These are phyloP conservation scores for Euleptes europaea DNA, from an alignment of 2,113 vertebrate genomes.

Conservation along the genomic window DNA sequence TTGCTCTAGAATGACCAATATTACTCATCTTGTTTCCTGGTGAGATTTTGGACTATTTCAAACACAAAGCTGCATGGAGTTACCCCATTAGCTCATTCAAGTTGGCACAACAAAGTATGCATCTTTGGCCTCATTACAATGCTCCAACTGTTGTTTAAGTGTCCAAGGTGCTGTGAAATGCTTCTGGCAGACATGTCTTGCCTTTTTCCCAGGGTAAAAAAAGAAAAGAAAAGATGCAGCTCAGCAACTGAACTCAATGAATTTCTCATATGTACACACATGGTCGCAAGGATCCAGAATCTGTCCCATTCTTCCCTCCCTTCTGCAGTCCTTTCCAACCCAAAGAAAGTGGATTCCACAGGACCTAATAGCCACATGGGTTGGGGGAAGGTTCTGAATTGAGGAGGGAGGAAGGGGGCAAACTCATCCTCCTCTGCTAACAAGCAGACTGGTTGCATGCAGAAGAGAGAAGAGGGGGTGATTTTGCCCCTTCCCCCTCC, in stretches of 20 bases:
- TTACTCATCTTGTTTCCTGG: background rate
- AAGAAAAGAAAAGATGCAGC: background rate
- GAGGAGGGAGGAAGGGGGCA: too few relatives aligned
- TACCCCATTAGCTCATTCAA: background rate
- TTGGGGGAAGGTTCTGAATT: too few relatives aligned
- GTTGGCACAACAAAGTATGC: background rate
- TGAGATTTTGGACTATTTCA: background rate
- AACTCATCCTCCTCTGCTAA: too few relatives aligned
- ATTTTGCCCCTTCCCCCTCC: too few relatives aligned
- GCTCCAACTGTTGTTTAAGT: background rate
- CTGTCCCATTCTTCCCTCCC: too few relatives aligned
- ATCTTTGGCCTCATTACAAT: fast-evolving
- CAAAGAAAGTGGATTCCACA: too few relatives aligned
- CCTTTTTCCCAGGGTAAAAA: too few relatives aligned
- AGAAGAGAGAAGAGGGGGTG: too few relatives aligned
- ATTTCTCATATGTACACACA: background rate
- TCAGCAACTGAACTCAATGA: background rate
- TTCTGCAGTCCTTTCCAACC: too few relatives aligned
- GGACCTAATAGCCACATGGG: too few relatives aligned
- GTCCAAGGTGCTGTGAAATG: background rate
- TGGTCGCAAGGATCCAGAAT: too few relatives aligned
- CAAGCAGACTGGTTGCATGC: too few relatives aligned
- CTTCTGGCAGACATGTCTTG: background rate
- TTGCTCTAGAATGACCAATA: background rate
- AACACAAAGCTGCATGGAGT: fast-evolving